Base-by-base conservation (phyloP, 2,888 invertebrate species). In the Sialis lutaria region DNA sequence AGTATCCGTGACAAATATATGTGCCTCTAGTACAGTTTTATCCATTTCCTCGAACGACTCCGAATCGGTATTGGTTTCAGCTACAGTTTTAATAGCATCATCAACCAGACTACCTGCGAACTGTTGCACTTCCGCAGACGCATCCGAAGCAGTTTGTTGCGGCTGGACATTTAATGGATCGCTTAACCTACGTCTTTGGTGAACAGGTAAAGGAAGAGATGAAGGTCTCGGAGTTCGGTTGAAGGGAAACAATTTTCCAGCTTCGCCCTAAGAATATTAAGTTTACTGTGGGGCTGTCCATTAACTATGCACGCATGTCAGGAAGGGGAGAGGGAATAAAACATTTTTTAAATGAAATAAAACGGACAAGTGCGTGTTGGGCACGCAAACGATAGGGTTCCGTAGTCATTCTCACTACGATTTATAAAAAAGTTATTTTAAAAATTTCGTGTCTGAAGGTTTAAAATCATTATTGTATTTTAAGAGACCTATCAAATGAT, bases 71-170 rank as follows among this genome's bases (percentile, higher is more conserved):
- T 51, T 52, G 7, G 51, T 54, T 49, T 65, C 65, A 5, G 64
- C 61, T 6, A 65, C 61, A 2, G 60, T 64, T 53, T 59, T 61
- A 31, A 67, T 64, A 6, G 64, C 65, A 6, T 61, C 66, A 53
- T 67, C 67, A 2, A 66, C 66, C 31, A 67, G 53, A 48, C 57
- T 60, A 33, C 63, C 65, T 3, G 66, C 67, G 54, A 60, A 67
- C 50, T 66, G 62, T 45, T 58, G 57, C 34, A 65, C 51, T 53
- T 65, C 65, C 31, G 46, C 48, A 4, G 50, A 42, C 10, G 50
- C 50, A 12, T 48, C 46, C 10, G 30, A 13, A 7, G 44, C 31
- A 9, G 9, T 31, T 35, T 47, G 42, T 10, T 37, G 13, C 6
- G 22, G 30, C 13, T 40, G 45, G n/a, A 32, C 33, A 4, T 37